Percentiles rank a stretch among this genome's conserved stretches.
Conservation (phyloP, 2,113 vertebrate species). For the Pseudorhombus dupliciocellatus region DNA sequence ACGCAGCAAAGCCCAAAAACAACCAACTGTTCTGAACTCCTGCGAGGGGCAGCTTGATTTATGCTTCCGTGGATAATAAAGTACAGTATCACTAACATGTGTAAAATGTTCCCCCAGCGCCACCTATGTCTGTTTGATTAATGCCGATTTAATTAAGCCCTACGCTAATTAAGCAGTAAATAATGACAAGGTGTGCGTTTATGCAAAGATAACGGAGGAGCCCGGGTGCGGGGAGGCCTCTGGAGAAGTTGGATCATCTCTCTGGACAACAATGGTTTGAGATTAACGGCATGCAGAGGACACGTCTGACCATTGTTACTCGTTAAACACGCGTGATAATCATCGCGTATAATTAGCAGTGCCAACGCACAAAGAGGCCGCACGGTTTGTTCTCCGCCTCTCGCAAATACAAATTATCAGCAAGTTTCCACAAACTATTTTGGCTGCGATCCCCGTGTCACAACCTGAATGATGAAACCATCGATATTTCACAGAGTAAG, state of each 20-base stretch:
- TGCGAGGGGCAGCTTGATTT: constrained; percentile 68
- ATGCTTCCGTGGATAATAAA: constrained; percentile 77
- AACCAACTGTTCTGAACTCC: constrained; percentile 73
- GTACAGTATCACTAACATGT: constrained; percentile 80
- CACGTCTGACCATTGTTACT: constrained; percentile 62
- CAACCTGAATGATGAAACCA: constrained; percentile 25
- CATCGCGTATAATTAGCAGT: constrained; percentile 1
- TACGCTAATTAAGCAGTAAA: constrained; percentile 82
- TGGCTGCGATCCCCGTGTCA: not conserved
- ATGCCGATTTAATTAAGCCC: constrained; percentile 82
- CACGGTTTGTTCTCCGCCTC: not conserved
- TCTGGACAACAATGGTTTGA: constrained; percentile 57
- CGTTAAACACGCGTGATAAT: constrained; percentile 46
- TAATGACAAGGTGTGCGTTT: constrained; percentile 82
- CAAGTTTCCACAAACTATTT: constrained; percentile 17
- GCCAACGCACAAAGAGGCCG: not conserved
- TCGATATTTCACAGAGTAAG: constrained; percentile 45
- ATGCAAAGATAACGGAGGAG: constrained; percentile 78
- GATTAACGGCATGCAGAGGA: constrained; percentile 47
- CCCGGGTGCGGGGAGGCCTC: constrained; percentile 61
- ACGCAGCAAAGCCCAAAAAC: constrained; percentile 6
- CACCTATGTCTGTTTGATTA: constrained; percentile 82
- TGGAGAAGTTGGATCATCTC: constrained; percentile 57
- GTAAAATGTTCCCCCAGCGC: constrained; percentile 75
- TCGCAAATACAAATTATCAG: constrained; percentile 1